Percentiles rank a stretch among this genome's conserved stretches.
phyloP scores from a whole-genome alignment of 2,888 invertebrate genomes.

The Stenolophus ochropezus region DNA sequence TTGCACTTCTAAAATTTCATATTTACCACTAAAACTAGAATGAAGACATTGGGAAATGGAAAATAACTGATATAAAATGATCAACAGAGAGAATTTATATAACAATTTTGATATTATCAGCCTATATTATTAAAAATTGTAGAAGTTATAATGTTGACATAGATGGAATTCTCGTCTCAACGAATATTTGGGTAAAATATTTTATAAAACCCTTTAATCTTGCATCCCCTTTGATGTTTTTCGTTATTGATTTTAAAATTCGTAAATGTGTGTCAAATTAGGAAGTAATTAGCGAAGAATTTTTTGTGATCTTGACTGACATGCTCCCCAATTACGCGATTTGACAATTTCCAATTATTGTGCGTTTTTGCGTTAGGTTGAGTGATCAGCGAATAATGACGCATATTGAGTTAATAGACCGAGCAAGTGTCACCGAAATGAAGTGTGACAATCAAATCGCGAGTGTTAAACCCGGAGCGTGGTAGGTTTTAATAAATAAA shows the following conservation, averaged over 20 bases:
- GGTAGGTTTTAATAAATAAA: slow-evolving; percentile 23
- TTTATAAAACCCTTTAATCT: no score
- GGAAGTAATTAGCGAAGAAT: slow-evolving; percentile 19
- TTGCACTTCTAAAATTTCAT: no score
- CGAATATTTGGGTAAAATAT: no score
- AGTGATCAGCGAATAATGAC: slow-evolving; percentile 8
- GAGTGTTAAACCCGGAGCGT: slow-evolving; percentile 2
- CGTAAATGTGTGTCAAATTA: slow-evolving; percentile 1
- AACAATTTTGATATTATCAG: no score
- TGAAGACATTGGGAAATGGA: no score
- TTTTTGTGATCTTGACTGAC: slow-evolving; percentile 1
- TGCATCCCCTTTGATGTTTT: neutral
- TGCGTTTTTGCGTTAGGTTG: neutral
- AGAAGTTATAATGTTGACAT: no score
- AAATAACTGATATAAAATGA: no score
- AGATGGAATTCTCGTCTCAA: no score
- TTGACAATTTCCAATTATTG: slow-evolving; percentile 24
- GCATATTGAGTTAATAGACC: neutral
- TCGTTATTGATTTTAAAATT: neutral
- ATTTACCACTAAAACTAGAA: no score
- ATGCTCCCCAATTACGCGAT: neutral
- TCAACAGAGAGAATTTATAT: no score
- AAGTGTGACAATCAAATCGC: slow-evolving; percentile 35
- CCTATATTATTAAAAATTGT: no score
- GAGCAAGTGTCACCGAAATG: slow-evolving; percentile 16